A percentile compares a stretch with the other conserved stretches of the same genome.
These are phyloP conservation scores for Halichoerus grypus DNA, from an alignment of 2,113 vertebrate species.

Conservation along the genomic window DNA sequence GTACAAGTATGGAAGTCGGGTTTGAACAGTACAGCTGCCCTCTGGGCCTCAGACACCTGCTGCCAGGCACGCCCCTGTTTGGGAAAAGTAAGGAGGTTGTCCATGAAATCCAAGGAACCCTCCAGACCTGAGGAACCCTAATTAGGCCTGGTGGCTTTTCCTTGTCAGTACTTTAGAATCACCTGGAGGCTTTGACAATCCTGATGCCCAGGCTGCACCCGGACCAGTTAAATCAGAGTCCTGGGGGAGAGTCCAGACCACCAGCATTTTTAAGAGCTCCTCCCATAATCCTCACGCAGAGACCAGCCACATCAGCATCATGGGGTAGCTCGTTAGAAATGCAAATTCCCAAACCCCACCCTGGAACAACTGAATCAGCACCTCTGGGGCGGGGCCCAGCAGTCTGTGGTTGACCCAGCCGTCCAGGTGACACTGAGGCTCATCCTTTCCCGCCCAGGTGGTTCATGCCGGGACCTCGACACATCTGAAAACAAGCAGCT, in stretches of 20 bases:
- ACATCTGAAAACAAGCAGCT: not conserved
- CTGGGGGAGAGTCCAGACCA: not conserved
- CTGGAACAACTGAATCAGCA: slow-evolving; percentile 7
- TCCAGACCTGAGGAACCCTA: not conserved
- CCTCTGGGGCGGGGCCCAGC: not conserved
- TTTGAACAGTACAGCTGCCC: not conserved
- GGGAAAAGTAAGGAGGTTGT: not conserved
- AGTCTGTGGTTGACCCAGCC: not conserved
- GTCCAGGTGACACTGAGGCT: not conserved
- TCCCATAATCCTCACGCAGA: not conserved
- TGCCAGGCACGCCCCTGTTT: too few relatives aligned
- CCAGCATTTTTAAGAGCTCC: not conserved
- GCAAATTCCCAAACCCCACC: not conserved
- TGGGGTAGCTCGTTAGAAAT: not conserved
- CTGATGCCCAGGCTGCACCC: not conserved
- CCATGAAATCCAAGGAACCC: not conserved
- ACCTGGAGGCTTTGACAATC: not conserved
- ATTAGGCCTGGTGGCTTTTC: not conserved
- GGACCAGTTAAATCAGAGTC: not conserved
- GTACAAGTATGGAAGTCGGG: not conserved
- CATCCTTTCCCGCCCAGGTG: not conserved
- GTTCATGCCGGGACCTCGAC: not conserved
- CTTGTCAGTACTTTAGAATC: not conserved
- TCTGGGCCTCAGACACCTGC: not conserved
- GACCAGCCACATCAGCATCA: not conserved